A percentile compares a stretch with the other conserved stretches of the same genome.
These are phyloP conservation scores for Thripadectes ignobilis DNA, from an alignment of 2,797 vertebrate genomes.

Conservation along the genomic window DNA sequence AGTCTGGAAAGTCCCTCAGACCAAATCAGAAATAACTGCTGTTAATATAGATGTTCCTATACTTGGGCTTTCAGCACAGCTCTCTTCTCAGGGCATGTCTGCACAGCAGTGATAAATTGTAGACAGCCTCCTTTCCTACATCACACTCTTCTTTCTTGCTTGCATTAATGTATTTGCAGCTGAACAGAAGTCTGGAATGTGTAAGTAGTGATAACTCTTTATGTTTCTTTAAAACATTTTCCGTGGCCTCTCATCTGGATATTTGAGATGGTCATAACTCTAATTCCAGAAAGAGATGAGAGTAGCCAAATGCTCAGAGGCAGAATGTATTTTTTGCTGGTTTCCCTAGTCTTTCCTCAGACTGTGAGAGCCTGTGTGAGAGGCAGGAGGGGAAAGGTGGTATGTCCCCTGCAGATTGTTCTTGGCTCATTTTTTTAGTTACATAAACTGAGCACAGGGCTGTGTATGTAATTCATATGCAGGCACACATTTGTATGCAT, in stretches of 20 bases:
- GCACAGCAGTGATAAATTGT: conserved; percentile 68
- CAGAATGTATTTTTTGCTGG: background rate
- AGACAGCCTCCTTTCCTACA: conserved; percentile 62
- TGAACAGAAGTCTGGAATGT: conserved; percentile 67
- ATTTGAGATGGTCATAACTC: conserved; percentile 63
- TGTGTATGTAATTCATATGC: background rate
- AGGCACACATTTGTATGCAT: background rate
- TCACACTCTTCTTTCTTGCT: conserved; percentile 60
- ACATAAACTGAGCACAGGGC: background rate
- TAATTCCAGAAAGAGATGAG: conserved; percentile 48
- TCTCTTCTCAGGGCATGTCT: conserved; percentile 68
- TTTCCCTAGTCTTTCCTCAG: background rate
- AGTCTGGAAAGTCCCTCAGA: conserved; percentile 62
- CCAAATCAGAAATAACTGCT: conserved; percentile 66
- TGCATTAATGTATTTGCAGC: conserved; percentile 65
- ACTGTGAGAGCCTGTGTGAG: background rate
- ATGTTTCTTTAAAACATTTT: conserved; percentile 61
- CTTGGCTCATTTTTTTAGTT: background rate
- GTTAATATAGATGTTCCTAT: conserved; percentile 63
- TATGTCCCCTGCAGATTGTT: background rate
- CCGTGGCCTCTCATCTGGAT: conserved; percentile 47
- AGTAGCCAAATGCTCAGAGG: background rate
- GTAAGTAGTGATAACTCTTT: conserved; percentile 66
- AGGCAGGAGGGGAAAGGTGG: background rate
- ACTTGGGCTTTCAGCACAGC: conserved; percentile 55